These are phyloP conservation scores for Neoscelio sp. DNA, from an alignment of 2,888 invertebrate species.

Conservation along the genomic window DNA sequence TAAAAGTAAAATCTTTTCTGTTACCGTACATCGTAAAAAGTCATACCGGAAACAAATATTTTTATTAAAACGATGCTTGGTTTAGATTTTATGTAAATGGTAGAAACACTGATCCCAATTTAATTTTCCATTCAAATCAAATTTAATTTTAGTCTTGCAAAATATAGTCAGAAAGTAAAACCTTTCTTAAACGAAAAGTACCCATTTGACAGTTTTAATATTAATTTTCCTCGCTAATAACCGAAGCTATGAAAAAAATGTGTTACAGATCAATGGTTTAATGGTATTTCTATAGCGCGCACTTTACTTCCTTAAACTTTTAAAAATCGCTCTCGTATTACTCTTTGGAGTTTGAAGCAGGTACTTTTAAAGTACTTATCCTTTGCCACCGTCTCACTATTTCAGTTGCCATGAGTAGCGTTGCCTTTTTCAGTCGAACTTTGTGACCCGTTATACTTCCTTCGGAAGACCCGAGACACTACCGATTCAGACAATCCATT, in stretches of 20 bases:
- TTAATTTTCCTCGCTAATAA: background rate
- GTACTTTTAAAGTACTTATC: slow-evolving; percentile 61
- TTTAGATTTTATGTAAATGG: no score
- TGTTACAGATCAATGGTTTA: slow-evolving; percentile 45
- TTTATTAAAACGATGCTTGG: no score
- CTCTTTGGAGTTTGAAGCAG: slow-evolving; percentile 52
- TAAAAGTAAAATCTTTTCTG: no score
- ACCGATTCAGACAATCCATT: slow-evolving; percentile 69
- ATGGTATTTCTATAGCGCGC: slow-evolving; percentile 31
- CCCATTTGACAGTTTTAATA: no score
- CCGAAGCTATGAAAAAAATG: slow-evolving; percentile 12
- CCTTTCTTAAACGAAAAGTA: no score
- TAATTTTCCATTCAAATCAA: no score
- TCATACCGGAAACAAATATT: no score
- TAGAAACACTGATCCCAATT: no score
- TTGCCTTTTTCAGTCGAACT: slow-evolving; percentile 32
- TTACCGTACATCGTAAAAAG: no score
- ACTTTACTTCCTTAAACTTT: slow-evolving; percentile 44
- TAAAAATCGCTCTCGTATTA: slow-evolving; percentile 54
- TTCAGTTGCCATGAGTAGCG: slow-evolving; percentile 43
- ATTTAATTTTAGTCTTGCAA: no score
- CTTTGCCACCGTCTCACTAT: slow-evolving; percentile 41
- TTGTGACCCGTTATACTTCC: slow-evolving; percentile 47
- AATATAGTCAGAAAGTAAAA: no score
- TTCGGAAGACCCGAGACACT: slow-evolving; percentile 73